phyloP scores from a whole-genome alignment of 2,888 invertebrate species.

The Pyrrhosoma nymphula region DNA sequence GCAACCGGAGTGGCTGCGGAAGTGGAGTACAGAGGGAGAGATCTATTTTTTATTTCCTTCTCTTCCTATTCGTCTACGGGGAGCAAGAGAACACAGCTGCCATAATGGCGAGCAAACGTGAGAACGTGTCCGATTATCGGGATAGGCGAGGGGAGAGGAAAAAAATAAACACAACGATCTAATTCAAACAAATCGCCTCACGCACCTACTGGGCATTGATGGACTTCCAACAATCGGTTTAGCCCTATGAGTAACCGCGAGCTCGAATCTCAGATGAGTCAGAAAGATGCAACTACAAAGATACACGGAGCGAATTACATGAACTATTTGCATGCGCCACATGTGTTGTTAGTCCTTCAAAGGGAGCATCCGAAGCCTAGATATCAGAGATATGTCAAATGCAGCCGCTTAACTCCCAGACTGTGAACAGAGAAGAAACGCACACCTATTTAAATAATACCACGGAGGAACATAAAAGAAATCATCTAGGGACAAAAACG shows the following conservation, averaged over 20 bases:
- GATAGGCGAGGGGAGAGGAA: not conserved
- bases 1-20: constrained; percentile 19
- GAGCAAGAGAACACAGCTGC: not conserved
- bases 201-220: no score
- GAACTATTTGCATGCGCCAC: no score
- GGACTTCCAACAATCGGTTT: not conserved
- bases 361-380: no score
- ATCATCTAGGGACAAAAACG: no score
- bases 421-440: no score
- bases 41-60: not conserved
- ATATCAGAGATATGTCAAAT: no score
- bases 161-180: not conserved
- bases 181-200: not conserved
- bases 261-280: not conserved
- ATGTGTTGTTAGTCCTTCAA: no score
- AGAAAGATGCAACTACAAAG: not conserved
- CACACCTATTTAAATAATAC: no score
- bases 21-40: not conserved
- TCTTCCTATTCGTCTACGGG: not conserved
- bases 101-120: not conserved
- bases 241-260: not conserved
- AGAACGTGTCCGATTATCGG: not conserved
- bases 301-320: not conserved
- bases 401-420: no score
- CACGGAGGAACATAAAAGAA: no score